Evolutionary conservation across 2,797 vertebrate species (phyloP).

Genomic region (Ficedula albicollis): DNA sequence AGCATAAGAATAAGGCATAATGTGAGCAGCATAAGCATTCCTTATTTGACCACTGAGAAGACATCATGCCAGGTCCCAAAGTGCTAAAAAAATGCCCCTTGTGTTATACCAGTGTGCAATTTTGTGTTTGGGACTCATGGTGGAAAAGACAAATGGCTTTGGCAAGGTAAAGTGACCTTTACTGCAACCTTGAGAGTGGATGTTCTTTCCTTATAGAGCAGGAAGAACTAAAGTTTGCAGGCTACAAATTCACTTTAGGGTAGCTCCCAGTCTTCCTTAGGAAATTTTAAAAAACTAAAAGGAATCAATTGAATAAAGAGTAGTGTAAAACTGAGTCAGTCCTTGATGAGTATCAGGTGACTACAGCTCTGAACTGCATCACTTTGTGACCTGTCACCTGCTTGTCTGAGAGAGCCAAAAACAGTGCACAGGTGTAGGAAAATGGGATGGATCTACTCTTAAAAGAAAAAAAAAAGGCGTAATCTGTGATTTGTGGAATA

Average conservation of each 20-base stretch:
- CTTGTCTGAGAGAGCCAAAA: background rate
- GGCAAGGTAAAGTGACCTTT: background rate
- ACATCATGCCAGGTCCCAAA: background rate
- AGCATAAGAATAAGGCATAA: accelerated
- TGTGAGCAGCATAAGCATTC: background rate
- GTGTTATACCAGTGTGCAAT: background rate
- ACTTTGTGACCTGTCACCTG: background rate
- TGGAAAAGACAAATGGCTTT: background rate
- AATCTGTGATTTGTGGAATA: accelerated
- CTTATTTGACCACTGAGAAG: background rate
- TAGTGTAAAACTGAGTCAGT: background rate
- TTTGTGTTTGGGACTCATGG: background rate
- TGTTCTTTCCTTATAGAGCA: background rate
- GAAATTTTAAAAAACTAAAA: background rate
- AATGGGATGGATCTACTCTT: accelerated
- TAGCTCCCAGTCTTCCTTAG: background rate
- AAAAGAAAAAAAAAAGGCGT: background rate
- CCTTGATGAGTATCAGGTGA: background rate
- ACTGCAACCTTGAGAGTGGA: background rate
- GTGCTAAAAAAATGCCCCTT: background rate
- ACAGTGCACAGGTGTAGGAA: too few species aligned
- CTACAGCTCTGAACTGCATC: background rate
- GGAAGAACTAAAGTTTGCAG: background rate
- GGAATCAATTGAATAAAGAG: background rate
- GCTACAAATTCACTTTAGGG: background rate